phyloP scores from a whole-genome alignment of 2,113 vertebrate species.

The Atrichornis clamosus region DNA sequence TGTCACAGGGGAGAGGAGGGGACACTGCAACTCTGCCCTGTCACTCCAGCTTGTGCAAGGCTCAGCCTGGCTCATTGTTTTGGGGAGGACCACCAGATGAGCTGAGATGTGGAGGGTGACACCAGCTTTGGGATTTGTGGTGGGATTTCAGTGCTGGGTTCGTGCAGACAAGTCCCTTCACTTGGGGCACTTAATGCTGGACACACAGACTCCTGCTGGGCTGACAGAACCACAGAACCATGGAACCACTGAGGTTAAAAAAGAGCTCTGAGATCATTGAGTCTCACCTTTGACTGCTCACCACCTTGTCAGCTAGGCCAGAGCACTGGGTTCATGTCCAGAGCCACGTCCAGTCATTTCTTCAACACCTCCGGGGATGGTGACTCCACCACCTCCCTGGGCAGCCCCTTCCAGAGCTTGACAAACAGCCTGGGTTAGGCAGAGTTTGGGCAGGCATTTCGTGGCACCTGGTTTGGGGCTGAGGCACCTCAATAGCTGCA shows the following conservation, averaged over 20 bases:
- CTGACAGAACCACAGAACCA: accelerated
- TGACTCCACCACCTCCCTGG: neutral
- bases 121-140: neutral
- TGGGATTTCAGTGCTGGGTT: neutral
- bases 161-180: accelerated
- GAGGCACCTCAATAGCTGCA: neutral
- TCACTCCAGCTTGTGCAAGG: neutral
- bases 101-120: neutral
- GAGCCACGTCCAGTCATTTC: neutral
- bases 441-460: neutral
- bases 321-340: neutral
- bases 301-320: neutral
- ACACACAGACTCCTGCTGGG: neutral
- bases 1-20: neutral
- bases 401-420: neutral
- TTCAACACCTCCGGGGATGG: neutral
- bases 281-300: accelerated
- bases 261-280: neutral
- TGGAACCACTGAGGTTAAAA: neutral
- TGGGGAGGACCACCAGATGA: neutral
- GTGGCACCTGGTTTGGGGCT: neutral
- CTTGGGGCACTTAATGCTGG: accelerated
- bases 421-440: accelerated
- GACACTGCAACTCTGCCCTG: accelerated
- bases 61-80: neutral